Conservation (phyloP, 2,113 vertebrate species). For the Myotis davidii region DNA sequence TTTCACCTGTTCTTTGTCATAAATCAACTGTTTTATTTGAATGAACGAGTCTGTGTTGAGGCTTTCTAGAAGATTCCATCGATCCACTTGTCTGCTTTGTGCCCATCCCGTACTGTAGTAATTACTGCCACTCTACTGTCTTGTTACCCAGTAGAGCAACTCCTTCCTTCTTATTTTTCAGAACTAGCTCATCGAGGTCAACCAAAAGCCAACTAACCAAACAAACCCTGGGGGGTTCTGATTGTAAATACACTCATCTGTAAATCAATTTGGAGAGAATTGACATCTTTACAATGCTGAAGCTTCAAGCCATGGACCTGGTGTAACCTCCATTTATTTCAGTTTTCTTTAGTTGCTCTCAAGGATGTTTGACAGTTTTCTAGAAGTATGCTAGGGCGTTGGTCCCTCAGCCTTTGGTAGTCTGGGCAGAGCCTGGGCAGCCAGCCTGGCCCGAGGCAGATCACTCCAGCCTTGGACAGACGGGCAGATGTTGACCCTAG, state of each 20-base stretch:
- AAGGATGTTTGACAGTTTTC: neutral
- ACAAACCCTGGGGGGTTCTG: neutral
- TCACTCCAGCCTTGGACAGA: neutral
- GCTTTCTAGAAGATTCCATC: neutral
- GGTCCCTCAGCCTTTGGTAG: neutral
- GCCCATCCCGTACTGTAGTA: neutral
- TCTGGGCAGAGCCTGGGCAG: neutral
- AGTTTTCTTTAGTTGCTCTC: neutral
- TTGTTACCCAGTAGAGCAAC: neutral
- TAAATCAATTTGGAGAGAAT: neutral
- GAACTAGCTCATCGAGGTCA: neutral
- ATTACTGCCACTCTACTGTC: neutral
- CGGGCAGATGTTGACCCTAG: neutral
- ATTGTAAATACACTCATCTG: neutral
- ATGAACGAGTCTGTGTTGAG: neutral
- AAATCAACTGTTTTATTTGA: neutral
- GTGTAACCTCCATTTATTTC: neutral
- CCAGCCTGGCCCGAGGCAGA: neutral
- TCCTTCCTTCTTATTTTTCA: constrained; percentile 32
- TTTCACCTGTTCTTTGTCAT: neutral
- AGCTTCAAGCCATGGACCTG: neutral
- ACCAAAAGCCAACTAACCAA: neutral
- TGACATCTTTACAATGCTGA: neutral
- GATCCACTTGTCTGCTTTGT: neutral
- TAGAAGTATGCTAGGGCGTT: neutral